These are phyloP conservation scores for Molossus molossus DNA, from an alignment of 2,797 vertebrate genomes.

Conservation along the genomic window DNA sequence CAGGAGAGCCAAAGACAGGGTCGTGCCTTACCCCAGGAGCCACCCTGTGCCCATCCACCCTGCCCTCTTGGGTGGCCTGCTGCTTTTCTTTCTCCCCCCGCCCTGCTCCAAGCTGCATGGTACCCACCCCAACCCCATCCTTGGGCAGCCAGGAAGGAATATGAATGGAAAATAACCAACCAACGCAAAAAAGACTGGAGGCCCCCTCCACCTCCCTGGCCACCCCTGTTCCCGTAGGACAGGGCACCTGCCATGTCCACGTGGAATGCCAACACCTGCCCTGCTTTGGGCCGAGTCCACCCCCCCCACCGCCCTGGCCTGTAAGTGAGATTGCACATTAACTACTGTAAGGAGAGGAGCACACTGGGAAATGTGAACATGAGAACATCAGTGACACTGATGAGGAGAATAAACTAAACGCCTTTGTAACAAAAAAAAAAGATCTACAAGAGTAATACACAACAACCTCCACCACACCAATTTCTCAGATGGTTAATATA, in stretches of 20 bases:
- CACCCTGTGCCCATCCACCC: conserved; percentile 64
- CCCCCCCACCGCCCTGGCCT: conserved; percentile 76
- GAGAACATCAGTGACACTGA: conserved; percentile 83
- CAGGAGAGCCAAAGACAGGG: conserved; percentile 87
- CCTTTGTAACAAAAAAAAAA: conserved; percentile 92
- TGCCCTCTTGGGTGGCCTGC: conserved; percentile 41
- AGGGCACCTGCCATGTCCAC: conserved; percentile 91
- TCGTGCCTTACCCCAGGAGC: conserved; percentile 86
- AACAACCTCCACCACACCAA: neutral
- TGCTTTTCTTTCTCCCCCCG: conserved; percentile 44
- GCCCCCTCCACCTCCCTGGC: conserved; percentile 18
- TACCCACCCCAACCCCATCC: conserved; percentile 35
- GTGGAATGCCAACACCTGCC: conserved; percentile 92
- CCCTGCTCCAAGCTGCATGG: conserved; percentile 80
- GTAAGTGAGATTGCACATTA: conserved; percentile 95
- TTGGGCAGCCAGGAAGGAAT: conserved; percentile 71
- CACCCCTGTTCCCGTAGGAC: conserved; percentile 61
- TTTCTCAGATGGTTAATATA: neutral
- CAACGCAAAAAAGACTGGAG: conserved; percentile 47
- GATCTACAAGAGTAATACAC: neutral
- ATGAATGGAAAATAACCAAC: conserved; percentile 42
- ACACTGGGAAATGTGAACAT: conserved; percentile 90
- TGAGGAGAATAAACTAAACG: conserved; percentile 94
- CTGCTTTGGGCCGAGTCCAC: conserved; percentile 51
- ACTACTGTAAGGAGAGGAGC: conserved; percentile 94